Conservation (phyloP, 2,888 invertebrate species). For the Tortricodes alternella region DNA sequence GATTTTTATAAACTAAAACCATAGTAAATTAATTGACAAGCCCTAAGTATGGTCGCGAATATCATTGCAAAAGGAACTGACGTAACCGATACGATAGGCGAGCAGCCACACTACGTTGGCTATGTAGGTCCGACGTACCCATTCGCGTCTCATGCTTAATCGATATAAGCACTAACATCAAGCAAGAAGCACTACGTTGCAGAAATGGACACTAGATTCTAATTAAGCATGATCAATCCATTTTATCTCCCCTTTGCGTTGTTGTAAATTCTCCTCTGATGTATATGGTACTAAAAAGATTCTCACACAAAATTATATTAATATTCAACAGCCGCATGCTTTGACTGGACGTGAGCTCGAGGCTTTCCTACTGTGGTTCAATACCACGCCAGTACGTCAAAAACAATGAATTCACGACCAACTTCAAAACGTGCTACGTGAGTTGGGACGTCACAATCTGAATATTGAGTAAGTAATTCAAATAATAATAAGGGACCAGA, state of each 20-base stretch:
- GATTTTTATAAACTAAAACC: neutral
- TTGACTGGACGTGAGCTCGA: slow-evolving; percentile 72
- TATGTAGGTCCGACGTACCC: slow-evolving; percentile 63
- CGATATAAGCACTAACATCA: slow-evolving; percentile 39
- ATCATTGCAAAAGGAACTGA: slow-evolving; percentile 48
- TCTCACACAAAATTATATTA: slow-evolving; percentile 56
- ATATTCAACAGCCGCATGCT: slow-evolving; percentile 64
- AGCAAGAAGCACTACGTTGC: slow-evolving; percentile 33
- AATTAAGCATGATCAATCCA: neutral
- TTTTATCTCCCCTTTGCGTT: neutral
- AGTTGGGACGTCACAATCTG: slow-evolving; percentile 54
- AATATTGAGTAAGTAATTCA: slow-evolving; percentile 59
- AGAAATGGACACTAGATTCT: slow-evolving; percentile 22
- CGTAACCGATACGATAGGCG: slow-evolving; percentile 60
- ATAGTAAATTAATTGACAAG: slow-evolving; percentile 3
- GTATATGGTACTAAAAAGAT: neutral
- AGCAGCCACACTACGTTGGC: slow-evolving; percentile 62
- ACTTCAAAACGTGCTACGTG: slow-evolving; percentile 63
- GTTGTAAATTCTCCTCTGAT: neutral
- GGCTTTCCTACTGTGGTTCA: slow-evolving; percentile 75
- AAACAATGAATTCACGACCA: slow-evolving; percentile 79
- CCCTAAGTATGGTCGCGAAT: slow-evolving; percentile 19
- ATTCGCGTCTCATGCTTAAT: slow-evolving; percentile 46
- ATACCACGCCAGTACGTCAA: slow-evolving; percentile 73
- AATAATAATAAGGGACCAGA: no score